Conservation (phyloP, 2,888 invertebrate genomes). For the Leucozona laternaria region DNA sequence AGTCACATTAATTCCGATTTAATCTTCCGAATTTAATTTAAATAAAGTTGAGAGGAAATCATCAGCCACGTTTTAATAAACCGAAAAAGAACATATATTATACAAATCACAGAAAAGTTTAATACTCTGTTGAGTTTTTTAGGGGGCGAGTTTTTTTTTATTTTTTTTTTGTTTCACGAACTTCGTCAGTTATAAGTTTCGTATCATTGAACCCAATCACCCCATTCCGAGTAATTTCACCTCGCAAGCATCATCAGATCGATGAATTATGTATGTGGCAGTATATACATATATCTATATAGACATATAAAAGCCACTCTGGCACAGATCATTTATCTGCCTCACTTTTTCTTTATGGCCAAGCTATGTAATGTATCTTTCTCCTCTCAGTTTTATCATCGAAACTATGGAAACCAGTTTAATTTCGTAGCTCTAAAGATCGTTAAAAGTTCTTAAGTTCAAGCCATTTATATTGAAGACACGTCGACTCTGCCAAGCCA, state of each 20-base stretch:
- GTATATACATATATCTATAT: constrained; percentile 20
- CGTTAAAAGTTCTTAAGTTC: constrained; percentile 76
- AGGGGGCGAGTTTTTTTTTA: constrained; percentile 61
- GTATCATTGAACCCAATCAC: constrained; percentile 74
- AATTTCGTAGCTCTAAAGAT: constrained; percentile 74
- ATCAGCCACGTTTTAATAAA: background rate
- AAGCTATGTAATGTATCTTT: constrained; percentile 71
- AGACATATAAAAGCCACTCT: constrained; percentile 47
- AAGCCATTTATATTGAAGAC: constrained; percentile 75
- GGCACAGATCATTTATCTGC: constrained; percentile 69
- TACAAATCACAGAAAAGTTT: constrained; percentile 1
- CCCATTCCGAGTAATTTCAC: constrained; percentile 71
- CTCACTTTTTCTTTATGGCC: constrained; percentile 68
- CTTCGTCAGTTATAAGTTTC: constrained; percentile 51
- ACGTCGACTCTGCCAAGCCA: constrained; percentile 68
- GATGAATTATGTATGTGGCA: constrained; percentile 71
- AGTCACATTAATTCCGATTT: constrained; percentile 42
- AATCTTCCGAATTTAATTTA: constrained; percentile 39
- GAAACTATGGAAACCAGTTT: constrained; percentile 74
- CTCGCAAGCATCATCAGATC: constrained; percentile 72
- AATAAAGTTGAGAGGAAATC: constrained; percentile 30
- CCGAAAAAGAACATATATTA: background rate
- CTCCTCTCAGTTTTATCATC: constrained; percentile 72
- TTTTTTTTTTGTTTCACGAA: constrained; percentile 61
- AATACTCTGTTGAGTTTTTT: constrained; percentile 20